Conservation (phyloP, 2,113 vertebrate genomes). For the Perognathus longimembris region DNA sequence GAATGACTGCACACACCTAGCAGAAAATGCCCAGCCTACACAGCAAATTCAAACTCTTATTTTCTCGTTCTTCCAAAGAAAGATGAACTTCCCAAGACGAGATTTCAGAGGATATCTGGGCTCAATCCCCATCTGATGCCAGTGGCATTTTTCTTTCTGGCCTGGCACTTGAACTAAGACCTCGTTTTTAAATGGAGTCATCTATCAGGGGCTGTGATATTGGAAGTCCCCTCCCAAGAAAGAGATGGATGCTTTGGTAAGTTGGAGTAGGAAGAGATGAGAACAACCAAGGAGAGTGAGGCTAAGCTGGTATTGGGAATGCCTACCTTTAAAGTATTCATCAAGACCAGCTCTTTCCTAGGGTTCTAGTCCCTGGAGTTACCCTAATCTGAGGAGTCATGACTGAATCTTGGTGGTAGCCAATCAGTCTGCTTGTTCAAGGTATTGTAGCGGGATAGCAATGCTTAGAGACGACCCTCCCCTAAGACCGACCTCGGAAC, state of each 20-base stretch:
- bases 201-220: not conserved
- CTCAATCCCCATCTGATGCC: not conserved
- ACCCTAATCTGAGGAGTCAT: not conserved
- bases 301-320: not conserved
- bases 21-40: not conserved
- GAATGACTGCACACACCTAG: not conserved
- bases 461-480: accelerated
- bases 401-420: not conserved
- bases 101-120: not conserved
- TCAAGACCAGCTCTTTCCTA: not conserved
- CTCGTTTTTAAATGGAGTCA: not conserved
- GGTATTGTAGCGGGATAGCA: not conserved
- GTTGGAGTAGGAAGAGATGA: not conserved
- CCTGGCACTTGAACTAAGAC: not conserved
- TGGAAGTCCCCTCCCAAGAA: not conserved
- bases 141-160: not conserved
- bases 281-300: not conserved
- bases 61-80: not conserved
- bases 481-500: not conserved
- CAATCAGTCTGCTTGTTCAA: not conserved
- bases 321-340: not conserved
- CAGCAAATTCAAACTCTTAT: not conserved
- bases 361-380: not conserved
- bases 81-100: not conserved
- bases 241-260: not conserved